Evolutionary conservation across 2,888 invertebrate species (phyloP).

Genomic region (Nipponacmea schrenckii): DNA sequence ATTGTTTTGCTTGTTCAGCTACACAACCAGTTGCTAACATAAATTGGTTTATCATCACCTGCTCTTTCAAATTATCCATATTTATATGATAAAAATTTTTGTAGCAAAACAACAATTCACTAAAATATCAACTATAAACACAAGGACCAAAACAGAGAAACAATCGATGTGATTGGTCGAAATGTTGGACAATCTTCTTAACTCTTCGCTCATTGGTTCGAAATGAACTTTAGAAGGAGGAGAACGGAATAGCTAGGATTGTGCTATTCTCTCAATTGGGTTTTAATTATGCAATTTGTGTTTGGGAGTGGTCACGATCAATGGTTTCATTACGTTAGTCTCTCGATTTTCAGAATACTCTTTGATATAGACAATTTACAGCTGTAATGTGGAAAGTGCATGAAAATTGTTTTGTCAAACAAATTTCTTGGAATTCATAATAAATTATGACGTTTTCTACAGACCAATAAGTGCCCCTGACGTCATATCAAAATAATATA

Average conservation of each 20-base stretch:
- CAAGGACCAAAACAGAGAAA: constrained; percentile 16
- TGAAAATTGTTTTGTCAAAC: too few species aligned
- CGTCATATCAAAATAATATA: too few species aligned
- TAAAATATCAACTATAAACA: constrained; percentile 21
- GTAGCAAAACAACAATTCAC: constrained; percentile 9
- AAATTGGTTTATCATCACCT: constrained; percentile 97
- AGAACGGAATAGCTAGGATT: neutral
- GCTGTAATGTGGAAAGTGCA: too few species aligned
- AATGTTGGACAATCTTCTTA: neutral
- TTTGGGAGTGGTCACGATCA: neutral
- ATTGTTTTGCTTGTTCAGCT: constrained; percentile 90
- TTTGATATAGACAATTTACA: too few species aligned
- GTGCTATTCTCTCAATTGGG: neutral
- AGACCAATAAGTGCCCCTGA: too few species aligned
- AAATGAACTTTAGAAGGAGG: neutral
- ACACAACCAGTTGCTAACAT: constrained; percentile 92
- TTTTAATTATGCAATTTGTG: too few species aligned
- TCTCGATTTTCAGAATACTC: too few species aligned
- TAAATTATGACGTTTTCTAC: too few species aligned
- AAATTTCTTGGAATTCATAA: too few species aligned
- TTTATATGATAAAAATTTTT: constrained; percentile 25
- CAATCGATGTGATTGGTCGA: constrained; percentile 7
- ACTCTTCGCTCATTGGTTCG: constrained; percentile 2
- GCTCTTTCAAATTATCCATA: constrained; percentile 90
- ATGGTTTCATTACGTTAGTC: too few species aligned